phyloP scores from a whole-genome alignment of 2,888 invertebrate species.

The Spilarctia lutea region DNA sequence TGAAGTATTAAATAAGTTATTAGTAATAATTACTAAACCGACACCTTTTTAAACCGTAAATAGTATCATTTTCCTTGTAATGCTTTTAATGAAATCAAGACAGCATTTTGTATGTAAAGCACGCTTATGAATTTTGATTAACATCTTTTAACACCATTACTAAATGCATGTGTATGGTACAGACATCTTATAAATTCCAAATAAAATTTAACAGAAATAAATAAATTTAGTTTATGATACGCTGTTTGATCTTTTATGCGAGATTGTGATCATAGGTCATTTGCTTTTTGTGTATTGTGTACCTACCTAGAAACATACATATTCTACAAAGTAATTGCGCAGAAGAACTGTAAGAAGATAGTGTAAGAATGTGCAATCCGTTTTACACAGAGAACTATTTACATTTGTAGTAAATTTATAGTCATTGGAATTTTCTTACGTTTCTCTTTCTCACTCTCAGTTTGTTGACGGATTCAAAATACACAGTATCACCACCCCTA shows the following conservation, averaged over 20 bases:
- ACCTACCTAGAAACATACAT: neutral
- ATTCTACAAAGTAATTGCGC: neutral
- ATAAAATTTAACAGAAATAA: conserved; percentile 26
- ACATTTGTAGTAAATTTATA: neutral
- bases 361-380: neutral
- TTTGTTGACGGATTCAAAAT: no score
- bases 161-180: conserved; percentile 34
- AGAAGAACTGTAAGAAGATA: neutral
- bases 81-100: conserved; percentile 29
- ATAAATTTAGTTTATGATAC: conserved; percentile 16
- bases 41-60: conserved; percentile 41
- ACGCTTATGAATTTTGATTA: conserved; percentile 41
- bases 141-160: conserved; percentile 32
- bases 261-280: neutral
- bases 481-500: no score
- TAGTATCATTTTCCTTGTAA: conserved; percentile 25
- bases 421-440: neutral
- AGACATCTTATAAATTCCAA: conserved; percentile 19
- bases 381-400: neutral
- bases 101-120: conserved; percentile 16
- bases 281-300: neutral
- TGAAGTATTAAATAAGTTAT: conserved; percentile 17
- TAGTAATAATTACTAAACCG: conserved; percentile 23
- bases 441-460: no score
- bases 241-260: neutral